Base-by-base conservation (phyloP, 2,113 vertebrate species). In the Drymodes brunneopygia region DNA sequence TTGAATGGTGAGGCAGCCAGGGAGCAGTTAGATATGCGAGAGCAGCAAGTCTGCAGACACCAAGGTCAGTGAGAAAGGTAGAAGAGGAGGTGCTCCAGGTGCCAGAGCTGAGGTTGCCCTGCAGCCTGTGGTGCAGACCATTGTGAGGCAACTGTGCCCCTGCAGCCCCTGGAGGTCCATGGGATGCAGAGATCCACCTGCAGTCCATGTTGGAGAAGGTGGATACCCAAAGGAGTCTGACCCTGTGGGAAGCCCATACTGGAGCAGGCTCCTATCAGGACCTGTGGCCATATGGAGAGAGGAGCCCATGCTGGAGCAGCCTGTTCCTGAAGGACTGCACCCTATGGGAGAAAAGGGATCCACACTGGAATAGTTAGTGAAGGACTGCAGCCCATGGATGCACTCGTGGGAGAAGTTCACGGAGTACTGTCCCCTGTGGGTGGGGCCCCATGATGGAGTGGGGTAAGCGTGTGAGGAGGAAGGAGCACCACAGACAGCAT, bases 121-220 rank as follows among this genome's bases (percentile, higher is more conserved):
- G 61, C 31, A 50, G 50, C 20, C 24, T 0, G 0, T 50, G 70
- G 10, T 35, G 42, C 29, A 31, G 42, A 2, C 29, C 36, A 5
- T 13, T 24, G 29, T 29, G 60, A 74, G 22, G 35, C 35, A 48
- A 42, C 51, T 40, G 29, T 66, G 29, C 6, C 29, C 23, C 15
- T 29, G n/a, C 44, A 40, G 42, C 19, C 48, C 35, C 4, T 16
- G 51, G 42, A 50, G 31, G 17, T 21, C 36, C 2, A 2, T 33
- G 36, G 21, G 16, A 4, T 17, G 25, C 31, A 75, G 71, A 75
- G 53, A 75, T 36, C 31, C 60, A 25, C 16, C 36, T 57, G 44
- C 31, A 75, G 61, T 13, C 25, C 27, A 0, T 6, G 21, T 2
- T 27, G 62, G 36, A 51, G 25, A 24, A 35, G 24, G 29, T n/a